Evolutionary conservation across 2,888 invertebrate species (phyloP).

Genomic region (Incurvaria masculella): DNA sequence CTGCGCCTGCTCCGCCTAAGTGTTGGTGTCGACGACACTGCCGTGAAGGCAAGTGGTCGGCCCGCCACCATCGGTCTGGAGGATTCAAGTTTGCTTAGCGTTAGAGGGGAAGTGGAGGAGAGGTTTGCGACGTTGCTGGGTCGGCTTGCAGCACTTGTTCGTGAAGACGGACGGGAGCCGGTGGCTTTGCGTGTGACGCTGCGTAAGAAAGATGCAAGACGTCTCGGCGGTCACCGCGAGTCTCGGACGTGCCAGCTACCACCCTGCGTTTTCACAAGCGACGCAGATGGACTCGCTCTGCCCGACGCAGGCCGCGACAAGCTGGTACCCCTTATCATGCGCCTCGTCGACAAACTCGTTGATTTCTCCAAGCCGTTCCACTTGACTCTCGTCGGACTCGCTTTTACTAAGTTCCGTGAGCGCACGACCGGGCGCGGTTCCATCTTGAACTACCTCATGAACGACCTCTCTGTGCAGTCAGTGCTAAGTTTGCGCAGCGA

Average conservation of each 20-base stretch:
- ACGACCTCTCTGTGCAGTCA: slow-evolving; percentile 76
- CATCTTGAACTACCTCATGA: slow-evolving; percentile 71
- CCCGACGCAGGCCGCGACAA: slow-evolving; percentile 60
- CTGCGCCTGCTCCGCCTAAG: slow-evolving; percentile 66
- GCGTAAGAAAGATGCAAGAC: slow-evolving; percentile 66
- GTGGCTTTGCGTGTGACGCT: slow-evolving; percentile 71
- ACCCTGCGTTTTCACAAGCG: slow-evolving; percentile 59
- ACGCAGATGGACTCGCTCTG: slow-evolving; percentile 44
- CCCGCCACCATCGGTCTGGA: slow-evolving; percentile 79
- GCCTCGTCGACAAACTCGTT: slow-evolving; percentile 70
- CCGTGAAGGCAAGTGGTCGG: slow-evolving; percentile 71
- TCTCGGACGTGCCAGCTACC: slow-evolving; percentile 72
- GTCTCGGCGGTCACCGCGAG: slow-evolving; percentile 68
- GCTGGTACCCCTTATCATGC: slow-evolving; percentile 67
- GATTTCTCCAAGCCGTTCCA: slow-evolving; percentile 73
- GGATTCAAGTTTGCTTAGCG: slow-evolving; percentile 70
- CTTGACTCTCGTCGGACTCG: slow-evolving; percentile 75
- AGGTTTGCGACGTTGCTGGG: slow-evolving; percentile 66
- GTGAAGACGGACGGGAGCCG: slow-evolving; percentile 77
- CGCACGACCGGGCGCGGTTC: slow-evolving; percentile 66
- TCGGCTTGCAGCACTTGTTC: slow-evolving; percentile 66
- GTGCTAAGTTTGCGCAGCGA: slow-evolving; percentile 64
- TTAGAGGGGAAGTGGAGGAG: slow-evolving; percentile 70
- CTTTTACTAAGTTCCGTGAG: slow-evolving; percentile 78
- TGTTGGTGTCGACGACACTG: slow-evolving; percentile 69